Conservation (phyloP, 1,140 invertebrate species). For the Leptopilina boulardi region DNA sequence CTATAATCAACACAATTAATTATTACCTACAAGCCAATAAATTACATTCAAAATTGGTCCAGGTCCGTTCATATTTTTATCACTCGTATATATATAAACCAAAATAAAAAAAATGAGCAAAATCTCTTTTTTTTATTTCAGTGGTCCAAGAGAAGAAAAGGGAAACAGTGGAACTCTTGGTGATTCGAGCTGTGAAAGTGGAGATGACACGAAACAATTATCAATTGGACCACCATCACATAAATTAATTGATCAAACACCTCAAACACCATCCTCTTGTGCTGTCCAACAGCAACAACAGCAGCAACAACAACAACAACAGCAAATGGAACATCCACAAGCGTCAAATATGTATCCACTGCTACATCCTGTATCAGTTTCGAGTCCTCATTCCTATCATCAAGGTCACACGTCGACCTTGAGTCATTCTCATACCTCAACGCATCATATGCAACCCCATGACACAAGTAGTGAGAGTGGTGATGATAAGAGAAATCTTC, state of each 20-base stretch:
- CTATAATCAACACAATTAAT: constrained; percentile 25
- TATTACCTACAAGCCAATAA: background rate
- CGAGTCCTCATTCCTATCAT: constrained; percentile 72
- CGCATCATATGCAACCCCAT: constrained; percentile 73
- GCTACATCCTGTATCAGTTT: constrained; percentile 72
- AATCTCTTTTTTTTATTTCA: constrained; percentile 54
- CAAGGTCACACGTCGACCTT: constrained; percentile 65
- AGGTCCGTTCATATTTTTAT: background rate
- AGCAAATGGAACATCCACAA: constrained; percentile 69
- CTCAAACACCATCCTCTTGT: constrained; percentile 59
- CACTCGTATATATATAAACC: background rate
- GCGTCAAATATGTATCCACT: constrained; percentile 76
- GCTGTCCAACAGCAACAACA: constrained; percentile 57
- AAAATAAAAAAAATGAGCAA: background rate
- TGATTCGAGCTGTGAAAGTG: constrained; percentile 73
- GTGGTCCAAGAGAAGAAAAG: constrained; percentile 73
- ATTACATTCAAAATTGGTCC: background rate
- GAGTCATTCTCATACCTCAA: constrained; percentile 68
- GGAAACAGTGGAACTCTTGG: constrained; percentile 65
- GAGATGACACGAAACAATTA: constrained; percentile 69
- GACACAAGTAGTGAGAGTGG: constrained; percentile 73
- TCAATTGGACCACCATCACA: constrained; percentile 54
- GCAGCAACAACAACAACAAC: constrained; percentile 67
- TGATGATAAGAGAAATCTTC: constrained; percentile 73
- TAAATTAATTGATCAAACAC: constrained; percentile 52